Percentiles rank a stretch among this genome's conserved stretches.
phyloP scores from a whole-genome alignment of 2,113 vertebrate species.

The Coturnix japonica region DNA sequence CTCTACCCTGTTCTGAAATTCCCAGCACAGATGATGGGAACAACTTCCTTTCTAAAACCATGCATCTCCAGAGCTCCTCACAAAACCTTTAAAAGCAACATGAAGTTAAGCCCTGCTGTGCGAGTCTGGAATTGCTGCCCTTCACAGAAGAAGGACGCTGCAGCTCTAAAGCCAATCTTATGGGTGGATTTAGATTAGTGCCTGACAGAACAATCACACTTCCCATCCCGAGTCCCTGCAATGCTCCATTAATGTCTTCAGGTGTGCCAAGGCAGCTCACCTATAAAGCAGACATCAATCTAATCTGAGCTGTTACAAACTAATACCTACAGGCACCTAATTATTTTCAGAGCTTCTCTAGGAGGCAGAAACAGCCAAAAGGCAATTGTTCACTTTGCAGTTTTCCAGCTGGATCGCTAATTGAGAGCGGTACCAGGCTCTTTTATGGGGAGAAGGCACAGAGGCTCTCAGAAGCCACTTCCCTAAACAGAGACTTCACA shows the following conservation, averaged over 20 bases:
- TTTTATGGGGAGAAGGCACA: conserved; percentile 57
- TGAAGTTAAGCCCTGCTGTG: neutral
- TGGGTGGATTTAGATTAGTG: neutral
- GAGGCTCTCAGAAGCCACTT: conserved; percentile 47
- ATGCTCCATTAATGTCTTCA: rapidly evolving
- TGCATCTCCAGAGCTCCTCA: neutral
- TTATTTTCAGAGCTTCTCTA: neutral
- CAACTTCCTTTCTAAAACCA: neutral
- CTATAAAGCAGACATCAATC: neutral
- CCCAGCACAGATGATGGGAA: neutral
- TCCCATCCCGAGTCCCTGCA: rapidly evolving
- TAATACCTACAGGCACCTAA: neutral
- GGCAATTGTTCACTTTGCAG: conserved; percentile 7
- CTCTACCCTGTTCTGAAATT: neutral
- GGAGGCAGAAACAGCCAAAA: conserved; percentile 4
- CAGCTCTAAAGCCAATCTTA: neutral
- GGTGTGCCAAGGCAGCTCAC: neutral
- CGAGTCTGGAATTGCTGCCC: neutral
- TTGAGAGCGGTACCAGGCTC: conserved; percentile 75
- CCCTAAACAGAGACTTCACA: conserved; percentile 61
- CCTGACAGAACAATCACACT: neutral
- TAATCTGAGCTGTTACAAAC: neutral
- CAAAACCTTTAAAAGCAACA: neutral
- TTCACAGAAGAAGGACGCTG: rapidly evolving
- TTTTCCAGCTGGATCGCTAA: conserved; percentile 58